Evolutionary conservation across 2,797 vertebrate species (phyloP).

Genomic region (Steatocranus sp.): DNA sequence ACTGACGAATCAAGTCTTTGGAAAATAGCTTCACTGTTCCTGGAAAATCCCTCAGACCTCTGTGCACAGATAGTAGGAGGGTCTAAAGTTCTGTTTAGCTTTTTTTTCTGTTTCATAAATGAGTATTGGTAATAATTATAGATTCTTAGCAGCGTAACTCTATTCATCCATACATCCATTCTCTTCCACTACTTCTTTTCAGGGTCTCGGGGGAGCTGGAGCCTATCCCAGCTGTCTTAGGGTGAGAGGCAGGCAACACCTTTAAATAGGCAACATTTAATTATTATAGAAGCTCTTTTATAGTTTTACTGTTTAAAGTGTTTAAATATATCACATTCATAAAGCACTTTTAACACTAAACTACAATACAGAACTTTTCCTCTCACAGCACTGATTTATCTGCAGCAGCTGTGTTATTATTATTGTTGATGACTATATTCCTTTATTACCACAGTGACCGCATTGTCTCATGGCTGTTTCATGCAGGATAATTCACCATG

Average conservation of each 20-base stretch:
- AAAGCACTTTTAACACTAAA: not conserved
- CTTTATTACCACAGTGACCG: not conserved
- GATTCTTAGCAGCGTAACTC: not conserved
- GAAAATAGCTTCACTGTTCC: not conserved
- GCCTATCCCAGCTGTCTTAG: not conserved
- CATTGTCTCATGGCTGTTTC: not conserved
- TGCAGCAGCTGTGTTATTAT: not conserved
- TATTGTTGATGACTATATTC: not conserved
- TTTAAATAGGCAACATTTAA: not conserved
- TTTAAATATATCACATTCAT: not conserved
- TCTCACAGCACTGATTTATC: not conserved
- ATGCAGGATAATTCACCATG: not conserved
- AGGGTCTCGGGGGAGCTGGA: not conserved
- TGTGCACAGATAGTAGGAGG: not conserved
- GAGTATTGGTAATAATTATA: not conserved
- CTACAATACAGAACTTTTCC: not conserved
- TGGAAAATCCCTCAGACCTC: not conserved
- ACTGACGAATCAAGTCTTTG: not conserved
- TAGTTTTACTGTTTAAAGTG: not conserved
- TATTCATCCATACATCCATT: not conserved
- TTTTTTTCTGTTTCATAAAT: not conserved
- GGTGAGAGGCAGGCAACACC: not conserved
- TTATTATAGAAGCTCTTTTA: not conserved
- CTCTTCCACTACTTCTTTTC: not conserved
- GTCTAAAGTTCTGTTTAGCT: not conserved